Evolutionary conservation across 2,113 vertebrate genomes (phyloP), one percentile per base, ranked within the genome.

Genomic region (Nannobrachium achirus): DNA sequence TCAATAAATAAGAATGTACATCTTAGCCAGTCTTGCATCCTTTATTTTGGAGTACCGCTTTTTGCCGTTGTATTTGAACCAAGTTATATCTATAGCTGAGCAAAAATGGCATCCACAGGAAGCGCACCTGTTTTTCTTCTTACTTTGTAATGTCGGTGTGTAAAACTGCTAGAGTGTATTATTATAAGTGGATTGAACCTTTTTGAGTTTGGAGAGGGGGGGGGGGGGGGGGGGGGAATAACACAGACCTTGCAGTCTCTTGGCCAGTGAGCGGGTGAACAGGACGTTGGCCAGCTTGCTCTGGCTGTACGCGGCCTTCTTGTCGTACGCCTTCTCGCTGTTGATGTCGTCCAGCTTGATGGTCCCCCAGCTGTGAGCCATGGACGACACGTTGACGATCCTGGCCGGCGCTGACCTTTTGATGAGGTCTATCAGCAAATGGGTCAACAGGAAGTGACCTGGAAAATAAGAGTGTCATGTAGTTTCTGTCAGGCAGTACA

Each of bases 241-340:
- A 25, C 0, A 41, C 73, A 39, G n/a, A 91, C 93, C 93, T 79
- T 93, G 73, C 1, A 94, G 85, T 55, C 71, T 86, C 68, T 89
- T 87, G 5, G 88, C 92, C 63, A 94, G 66, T 0, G 87, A 85
- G 59, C 57, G 89, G n/a, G 87, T 91, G 77, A 91, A 93, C 39
- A 94, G 86, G 66, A 94, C 8, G 5, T 94, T 94, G 39, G 93
- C 93, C 0, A 94, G 90, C 66, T 94, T 94, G 87, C 93, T 94
- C 85, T 94, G 93, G 2, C 86, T 51, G 49, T 94, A 94, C 5
- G 92, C 92, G 25, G 49, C 71, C 1, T 8, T 48, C 67, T 92
- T 83, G 75, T 89, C 33, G 44, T 94, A 94, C 10, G 66, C 71
- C 78, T 91, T 92, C 86, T 94, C 93, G 13, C 92, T 93, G 83